Evolutionary conservation across 2,888 invertebrate species (phyloP).

Genomic region (Dryobotodes eremita): DNA sequence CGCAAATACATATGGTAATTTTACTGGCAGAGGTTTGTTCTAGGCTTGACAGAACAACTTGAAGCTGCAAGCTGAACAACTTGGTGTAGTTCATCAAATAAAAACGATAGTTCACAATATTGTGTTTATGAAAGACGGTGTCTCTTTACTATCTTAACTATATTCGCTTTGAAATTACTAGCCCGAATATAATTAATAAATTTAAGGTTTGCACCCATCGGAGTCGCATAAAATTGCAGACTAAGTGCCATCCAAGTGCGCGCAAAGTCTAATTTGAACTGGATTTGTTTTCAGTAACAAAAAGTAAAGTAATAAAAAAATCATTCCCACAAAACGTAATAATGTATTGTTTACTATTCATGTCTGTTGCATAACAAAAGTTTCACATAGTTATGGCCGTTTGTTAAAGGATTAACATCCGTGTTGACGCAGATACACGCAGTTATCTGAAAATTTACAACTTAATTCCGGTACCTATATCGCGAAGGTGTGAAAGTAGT

Average conservation of each 20-base stretch:
- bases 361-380: constrained; percentile 38
- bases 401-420: constrained; percentile 14
- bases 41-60: background rate
- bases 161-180: background rate
- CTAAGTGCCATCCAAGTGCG: background rate
- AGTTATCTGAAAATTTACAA: background rate
- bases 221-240: background rate
- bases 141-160: background rate
- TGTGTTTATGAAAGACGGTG: constrained; percentile 1
- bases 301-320: background rate
- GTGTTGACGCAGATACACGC: background rate
- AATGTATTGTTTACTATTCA: constrained; percentile 46
- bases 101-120: constrained; percentile 5
- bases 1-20: constrained; percentile 47
- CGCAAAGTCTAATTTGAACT: background rate
- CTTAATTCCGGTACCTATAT: background rate
- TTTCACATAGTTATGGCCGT: constrained; percentile 8
- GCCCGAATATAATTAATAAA: background rate
- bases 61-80: too few species aligned
- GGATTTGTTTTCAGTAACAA: constrained; percentile 18
- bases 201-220: background rate
- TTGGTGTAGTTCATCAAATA: constrained; percentile 26
- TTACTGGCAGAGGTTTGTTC: constrained; percentile 24
- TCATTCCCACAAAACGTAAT: constrained; percentile 43
- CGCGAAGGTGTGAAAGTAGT: background rate